phyloP scores from a whole-genome alignment of 2,888 invertebrate genomes.

The Leptinotarsa juncta region DNA sequence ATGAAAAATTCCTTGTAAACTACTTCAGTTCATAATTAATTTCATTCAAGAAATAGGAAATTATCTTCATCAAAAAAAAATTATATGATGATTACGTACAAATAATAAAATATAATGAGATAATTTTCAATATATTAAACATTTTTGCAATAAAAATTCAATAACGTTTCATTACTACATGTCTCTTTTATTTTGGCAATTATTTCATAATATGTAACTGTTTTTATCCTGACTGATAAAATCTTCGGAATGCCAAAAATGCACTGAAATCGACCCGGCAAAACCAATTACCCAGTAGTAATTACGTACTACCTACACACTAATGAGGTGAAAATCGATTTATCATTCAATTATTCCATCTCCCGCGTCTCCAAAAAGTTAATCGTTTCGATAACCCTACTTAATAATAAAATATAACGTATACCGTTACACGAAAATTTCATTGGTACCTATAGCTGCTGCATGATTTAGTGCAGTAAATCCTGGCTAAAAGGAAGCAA shows the following conservation, averaged over 20 bases:
- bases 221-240: not conserved
- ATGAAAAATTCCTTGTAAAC: no score
- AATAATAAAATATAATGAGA: no score
- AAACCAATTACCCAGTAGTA: constrained; percentile 4
- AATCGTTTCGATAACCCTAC: constrained; percentile 17
- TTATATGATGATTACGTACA: no score
- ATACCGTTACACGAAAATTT: constrained; percentile 15
- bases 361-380: constrained; percentile 3
- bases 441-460: not conserved
- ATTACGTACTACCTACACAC: constrained; percentile 12
- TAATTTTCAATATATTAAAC: no score
- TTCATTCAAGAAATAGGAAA: no score
- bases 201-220: not conserved
- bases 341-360: constrained; percentile 7
- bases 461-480: not conserved
- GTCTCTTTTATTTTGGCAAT: not conserved
- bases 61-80: no score
- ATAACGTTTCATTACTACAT: no score
- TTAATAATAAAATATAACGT: constrained; percentile 15
- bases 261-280: constrained; percentile 1
- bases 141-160: no score
- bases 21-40: no score
- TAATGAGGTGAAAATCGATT: constrained; percentile 19
- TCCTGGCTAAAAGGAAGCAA: no score
- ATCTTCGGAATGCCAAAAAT: constrained; percentile 10